A percentile compares a stretch with the other conserved stretches of the same genome.
Conservation (phyloP, 2,113 vertebrate species). For the Psittacula cyanocephala region DNA sequence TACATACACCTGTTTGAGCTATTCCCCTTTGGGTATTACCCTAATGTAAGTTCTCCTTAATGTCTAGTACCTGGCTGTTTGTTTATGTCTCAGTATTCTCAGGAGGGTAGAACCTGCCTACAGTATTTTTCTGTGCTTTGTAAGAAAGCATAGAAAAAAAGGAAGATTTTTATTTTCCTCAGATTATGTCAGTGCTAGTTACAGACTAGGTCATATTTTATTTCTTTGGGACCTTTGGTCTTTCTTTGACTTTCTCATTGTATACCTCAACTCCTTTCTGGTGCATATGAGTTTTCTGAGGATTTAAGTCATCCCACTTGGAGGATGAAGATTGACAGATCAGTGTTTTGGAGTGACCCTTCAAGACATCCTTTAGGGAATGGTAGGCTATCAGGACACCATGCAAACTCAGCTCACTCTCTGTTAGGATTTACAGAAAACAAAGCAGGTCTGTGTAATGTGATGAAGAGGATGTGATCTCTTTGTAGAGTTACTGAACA, state of each 20-base stretch:
- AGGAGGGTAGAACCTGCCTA: not conserved
- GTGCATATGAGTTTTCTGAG: not conserved
- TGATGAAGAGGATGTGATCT: not conserved
- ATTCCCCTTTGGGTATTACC: not conserved
- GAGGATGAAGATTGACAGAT: not conserved
- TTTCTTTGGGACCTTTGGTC: not conserved
- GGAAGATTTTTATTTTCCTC: not conserved
- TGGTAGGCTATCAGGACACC: not conserved
- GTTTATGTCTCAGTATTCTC: not conserved
- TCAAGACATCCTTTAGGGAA: not conserved
- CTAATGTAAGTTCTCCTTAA: not conserved
- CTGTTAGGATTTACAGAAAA: not conserved
- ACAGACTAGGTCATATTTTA: not conserved
- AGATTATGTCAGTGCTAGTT: not conserved
- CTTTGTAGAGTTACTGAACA: not conserved
- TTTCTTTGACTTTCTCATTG: not conserved
- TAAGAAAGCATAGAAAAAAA: not conserved
- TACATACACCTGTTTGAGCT: not conserved
- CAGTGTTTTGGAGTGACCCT: not conserved
- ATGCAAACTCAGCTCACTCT: not conserved
- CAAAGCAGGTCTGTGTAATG: not conserved
- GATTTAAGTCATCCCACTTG: not conserved
- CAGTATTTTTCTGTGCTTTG: not conserved
- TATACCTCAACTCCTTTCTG: not conserved
- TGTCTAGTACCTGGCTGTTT: not conserved